Conservation (phyloP, 2,888 invertebrate genomes). For the Drosophila paramelanica region DNA sequence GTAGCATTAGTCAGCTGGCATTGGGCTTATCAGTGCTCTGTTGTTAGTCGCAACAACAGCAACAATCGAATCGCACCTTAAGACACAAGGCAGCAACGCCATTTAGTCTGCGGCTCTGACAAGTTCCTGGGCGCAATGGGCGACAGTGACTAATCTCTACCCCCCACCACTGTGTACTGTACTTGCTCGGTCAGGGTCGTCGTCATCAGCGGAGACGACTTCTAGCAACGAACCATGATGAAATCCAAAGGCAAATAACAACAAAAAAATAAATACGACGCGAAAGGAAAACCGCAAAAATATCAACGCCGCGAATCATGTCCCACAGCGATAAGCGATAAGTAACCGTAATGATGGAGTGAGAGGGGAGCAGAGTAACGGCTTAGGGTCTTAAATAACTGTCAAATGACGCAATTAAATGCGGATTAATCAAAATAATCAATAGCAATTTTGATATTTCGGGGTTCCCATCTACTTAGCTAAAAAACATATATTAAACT, state of each 20-base stretch:
- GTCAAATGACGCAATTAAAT: background rate
- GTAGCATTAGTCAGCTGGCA: constrained; percentile 33
- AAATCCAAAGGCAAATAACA: constrained; percentile 35
- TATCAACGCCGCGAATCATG: constrained; percentile 26
- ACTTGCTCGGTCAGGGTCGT: constrained; percentile 24
- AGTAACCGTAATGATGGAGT: background rate
- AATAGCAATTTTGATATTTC: background rate
- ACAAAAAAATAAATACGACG: constrained; percentile 6
- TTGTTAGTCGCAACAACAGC: constrained; percentile 17
- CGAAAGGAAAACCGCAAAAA: constrained; percentile 40
- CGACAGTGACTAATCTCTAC: constrained; percentile 21
- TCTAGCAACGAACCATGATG: constrained; percentile 15
- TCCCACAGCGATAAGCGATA: constrained; percentile 38
- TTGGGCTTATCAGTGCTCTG: constrained; percentile 42
- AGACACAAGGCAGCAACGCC: constrained; percentile 55
- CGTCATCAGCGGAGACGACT: background rate
- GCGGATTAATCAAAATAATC: no score
- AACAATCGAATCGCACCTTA: constrained; percentile 19
- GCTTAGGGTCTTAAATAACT: background rate
- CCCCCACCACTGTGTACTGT: background rate
- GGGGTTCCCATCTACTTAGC: background rate
- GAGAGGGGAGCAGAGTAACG: background rate
- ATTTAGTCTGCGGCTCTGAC: constrained; percentile 53
- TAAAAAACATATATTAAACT: no score
- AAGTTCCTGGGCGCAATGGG: constrained; percentile 36